phyloP scores from a whole-genome alignment of 2,888 invertebrate species.

The Chloromyia formosa region DNA sequence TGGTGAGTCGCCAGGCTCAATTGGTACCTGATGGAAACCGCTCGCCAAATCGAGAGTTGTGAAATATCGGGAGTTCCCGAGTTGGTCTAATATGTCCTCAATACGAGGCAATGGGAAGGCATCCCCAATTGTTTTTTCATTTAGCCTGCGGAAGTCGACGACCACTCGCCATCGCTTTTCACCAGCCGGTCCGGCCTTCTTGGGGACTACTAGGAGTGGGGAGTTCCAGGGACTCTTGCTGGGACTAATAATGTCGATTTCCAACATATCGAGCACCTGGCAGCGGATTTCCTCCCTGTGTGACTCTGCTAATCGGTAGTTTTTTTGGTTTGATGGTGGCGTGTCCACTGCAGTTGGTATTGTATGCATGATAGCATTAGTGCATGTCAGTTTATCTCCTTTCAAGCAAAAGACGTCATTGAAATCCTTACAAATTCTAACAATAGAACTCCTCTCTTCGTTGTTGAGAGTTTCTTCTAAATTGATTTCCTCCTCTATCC shows the following conservation, averaged over 20 bases:
- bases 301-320: no score
- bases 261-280: not conserved
- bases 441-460: no score
- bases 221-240: slow-evolving; percentile 5
- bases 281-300: no score
- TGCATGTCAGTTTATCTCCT: no score
- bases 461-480: no score
- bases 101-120: slow-evolving; percentile 45
- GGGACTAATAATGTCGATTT: not conserved
- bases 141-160: slow-evolving; percentile 25
- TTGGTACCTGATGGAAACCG: slow-evolving; percentile 50
- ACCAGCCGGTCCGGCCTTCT: not conserved
- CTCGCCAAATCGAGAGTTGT: slow-evolving; percentile 46
- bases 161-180: not conserved
- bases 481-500: no score
- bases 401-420: no score
- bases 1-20: slow-evolving; percentile 34
- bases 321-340: no score
- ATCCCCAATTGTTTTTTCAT: slow-evolving; percentile 43
- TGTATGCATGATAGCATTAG: no score
- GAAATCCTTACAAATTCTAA: no score
- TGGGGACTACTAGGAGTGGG: not conserved
- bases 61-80: slow-evolving; percentile 45
- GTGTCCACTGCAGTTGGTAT: no score
- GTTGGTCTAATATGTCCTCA: slow-evolving; percentile 46